Conservation (phyloP, 2,113 vertebrate genomes). For the Hippocampus guttulatus region DNA sequence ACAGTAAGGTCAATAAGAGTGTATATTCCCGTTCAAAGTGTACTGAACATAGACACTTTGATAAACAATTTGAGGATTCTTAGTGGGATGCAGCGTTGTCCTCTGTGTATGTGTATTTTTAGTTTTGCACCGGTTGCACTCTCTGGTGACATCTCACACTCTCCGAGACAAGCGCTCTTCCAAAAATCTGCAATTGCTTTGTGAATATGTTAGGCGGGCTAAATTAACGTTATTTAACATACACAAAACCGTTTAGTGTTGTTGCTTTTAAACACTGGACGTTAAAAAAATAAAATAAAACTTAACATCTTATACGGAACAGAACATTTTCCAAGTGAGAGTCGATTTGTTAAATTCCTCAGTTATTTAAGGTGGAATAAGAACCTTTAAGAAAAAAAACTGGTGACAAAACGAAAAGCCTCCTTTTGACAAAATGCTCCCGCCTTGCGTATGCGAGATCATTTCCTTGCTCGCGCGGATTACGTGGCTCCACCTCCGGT, state of each 20-base stretch:
- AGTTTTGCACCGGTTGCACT: background rate
- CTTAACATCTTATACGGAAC: background rate
- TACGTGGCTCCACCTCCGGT: conserved; percentile 19
- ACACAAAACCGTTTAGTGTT: too few relatives aligned
- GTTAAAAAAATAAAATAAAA: background rate
- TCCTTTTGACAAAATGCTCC: conserved; percentile 12
- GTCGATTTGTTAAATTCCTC: conserved; percentile 8
- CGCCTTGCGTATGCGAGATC: conserved; percentile 35
- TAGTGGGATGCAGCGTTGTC: background rate
- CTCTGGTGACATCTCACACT: too few relatives aligned
- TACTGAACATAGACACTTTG: too few relatives aligned
- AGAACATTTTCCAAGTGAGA: background rate
- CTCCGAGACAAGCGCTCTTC: too few relatives aligned
- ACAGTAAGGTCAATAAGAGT: too few relatives aligned
- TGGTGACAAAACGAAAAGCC: conserved; percentile 16
- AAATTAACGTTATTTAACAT: too few relatives aligned
- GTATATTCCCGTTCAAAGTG: too few relatives aligned
- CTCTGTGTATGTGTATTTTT: background rate
- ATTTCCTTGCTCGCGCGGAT: conserved; percentile 32
- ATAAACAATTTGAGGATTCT: too few relatives aligned
- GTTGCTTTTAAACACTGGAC: too few relatives aligned
- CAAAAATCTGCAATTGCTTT: too few relatives aligned
- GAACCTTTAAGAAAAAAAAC: conserved; percentile 23
- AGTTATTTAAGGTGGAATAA: conserved; percentile 23
- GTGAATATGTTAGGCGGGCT: too few relatives aligned